Evolutionary conservation across 2,113 vertebrate genomes (phyloP), one percentile per base, ranked within the genome.

Genomic region (Platanista minor): DNA sequence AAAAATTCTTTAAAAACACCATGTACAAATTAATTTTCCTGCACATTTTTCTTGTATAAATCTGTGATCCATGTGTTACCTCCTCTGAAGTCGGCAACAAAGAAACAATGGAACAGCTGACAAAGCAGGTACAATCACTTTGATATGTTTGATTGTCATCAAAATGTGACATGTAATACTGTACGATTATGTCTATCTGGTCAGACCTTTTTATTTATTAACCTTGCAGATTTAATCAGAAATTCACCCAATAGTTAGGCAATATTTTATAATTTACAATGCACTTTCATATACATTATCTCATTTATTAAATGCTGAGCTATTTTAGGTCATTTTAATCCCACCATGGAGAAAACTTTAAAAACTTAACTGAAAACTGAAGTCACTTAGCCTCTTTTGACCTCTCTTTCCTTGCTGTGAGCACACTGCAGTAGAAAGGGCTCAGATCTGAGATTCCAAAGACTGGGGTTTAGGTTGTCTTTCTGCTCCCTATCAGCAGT

Each of bases 131-230:
- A 25, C 81, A 81, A 85, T 83, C 49, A 15, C 41, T 46, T 29
- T 46, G 41, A 43, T 91, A 21, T 94, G 84, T 52, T 84, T 52
- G 20, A 27, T 71, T 11, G 64, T 36, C 8, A 1, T 92, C 61
- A 83, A 83, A 96, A 85, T 23, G 20, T 78, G 85, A 71, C 12
- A 5, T 82, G 54, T 62, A 59, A 88, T 85, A n/a, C 31, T 71
- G 6, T 46, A 75, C 0, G 10, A 29, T 39, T 78, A 33, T n/a
- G 69, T 54, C 36, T 57, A 41, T 85, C 91, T 66, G 57, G 36
- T 62, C 78, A 75, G 67, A 69, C 43, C 25, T 23, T 93, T 88
- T 80, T 82, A 67, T 59, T 96, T 92, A 93, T 95, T 94, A 86
- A 86, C 25, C 15, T 83, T 29, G 57, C 57, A 69, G 54, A 78